Evolutionary conservation across 2,888 invertebrate species (phyloP).

Genomic region (Sarcophaga rosellei): DNA sequence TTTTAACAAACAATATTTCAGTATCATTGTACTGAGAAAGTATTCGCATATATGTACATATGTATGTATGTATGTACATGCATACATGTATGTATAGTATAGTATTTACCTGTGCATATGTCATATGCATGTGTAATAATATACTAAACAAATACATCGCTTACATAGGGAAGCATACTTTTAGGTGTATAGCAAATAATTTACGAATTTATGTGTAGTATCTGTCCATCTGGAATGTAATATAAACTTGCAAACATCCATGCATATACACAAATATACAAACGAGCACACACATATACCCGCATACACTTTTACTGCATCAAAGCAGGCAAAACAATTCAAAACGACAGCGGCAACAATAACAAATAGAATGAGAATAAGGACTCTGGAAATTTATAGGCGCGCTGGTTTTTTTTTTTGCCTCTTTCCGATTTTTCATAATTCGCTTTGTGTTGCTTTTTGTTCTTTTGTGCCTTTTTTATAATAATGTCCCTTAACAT

Average conservation of each 20-base stretch:
- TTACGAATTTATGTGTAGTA: slow-evolving; percentile 40
- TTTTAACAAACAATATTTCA: too few relatives aligned
- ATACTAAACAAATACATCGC: slow-evolving; percentile 39
- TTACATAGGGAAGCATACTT: slow-evolving; percentile 45
- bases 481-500: neutral
- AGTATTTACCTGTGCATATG: too few relatives aligned
- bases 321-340: slow-evolving; percentile 23
- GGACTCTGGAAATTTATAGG: slow-evolving; percentile 9
- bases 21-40: too few relatives aligned
- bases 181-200: slow-evolving; percentile 55
- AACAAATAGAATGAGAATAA: neutral
- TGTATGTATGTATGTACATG: too few relatives aligned
- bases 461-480: neutral
- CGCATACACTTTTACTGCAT: slow-evolving; percentile 39
- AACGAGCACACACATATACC: neutral
- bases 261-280: neutral
- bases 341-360: neutral
- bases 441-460: too few relatives aligned
- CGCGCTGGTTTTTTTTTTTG: neutral
- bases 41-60: too few relatives aligned
- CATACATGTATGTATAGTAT: too few relatives aligned
- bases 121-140: neutral
- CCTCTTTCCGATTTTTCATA: neutral
- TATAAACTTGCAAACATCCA: too few relatives aligned
- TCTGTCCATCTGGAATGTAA: neutral